Evolutionary conservation across 2,113 vertebrate species (phyloP), one percentile per base, ranked within the genome.

Genomic region (Tetraodon nigroviridis): DNA sequence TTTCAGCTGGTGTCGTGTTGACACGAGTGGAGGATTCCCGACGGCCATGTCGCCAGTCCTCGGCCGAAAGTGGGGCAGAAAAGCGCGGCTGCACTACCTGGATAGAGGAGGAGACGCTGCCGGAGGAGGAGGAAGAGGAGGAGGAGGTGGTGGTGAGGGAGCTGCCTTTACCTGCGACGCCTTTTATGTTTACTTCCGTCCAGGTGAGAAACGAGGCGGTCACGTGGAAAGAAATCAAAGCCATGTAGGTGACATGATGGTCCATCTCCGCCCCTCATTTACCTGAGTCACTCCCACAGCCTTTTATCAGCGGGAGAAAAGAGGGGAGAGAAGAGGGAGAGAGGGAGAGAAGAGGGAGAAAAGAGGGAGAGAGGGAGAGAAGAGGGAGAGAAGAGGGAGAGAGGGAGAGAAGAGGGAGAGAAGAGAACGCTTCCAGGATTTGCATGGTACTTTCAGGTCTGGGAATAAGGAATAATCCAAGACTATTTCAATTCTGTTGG

Each of bases 121-220:
- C 10, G 22, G 51, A 64, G 61, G 49, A 58, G 51, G 73, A 59
- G 64, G 24, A 37, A 47, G 24, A 27, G 24, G 24, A 27, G 24
- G 47, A 64, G 61, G 49, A 58, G 51, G 73, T 56, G 51, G 55
- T 57, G 66, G 50, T 59, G 77, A 65, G 53, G 16, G 55, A 6
- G 63, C 64, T 47, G 71, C 44, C 5, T 49, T 48, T 67, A 90
- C 89, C 88, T 90, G 89, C 63, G 51, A 80, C 67, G 61, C 83
- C 80, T 82, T 85, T 80, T 86, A 75, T 67, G 62, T 58, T 53
- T 67, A 95, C 94, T 96, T 99, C 96, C 95, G 94, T 90, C 78
- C 92, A 93, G 93, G 94, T 92, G 92, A 88, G 89, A 78, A 24
- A 22, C 22, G 51, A 76, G 81, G 84, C 83, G 81, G 85, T 84